Base-by-base conservation (phyloP, 2,888 invertebrate genomes). In the Metellina segmentata region DNA sequence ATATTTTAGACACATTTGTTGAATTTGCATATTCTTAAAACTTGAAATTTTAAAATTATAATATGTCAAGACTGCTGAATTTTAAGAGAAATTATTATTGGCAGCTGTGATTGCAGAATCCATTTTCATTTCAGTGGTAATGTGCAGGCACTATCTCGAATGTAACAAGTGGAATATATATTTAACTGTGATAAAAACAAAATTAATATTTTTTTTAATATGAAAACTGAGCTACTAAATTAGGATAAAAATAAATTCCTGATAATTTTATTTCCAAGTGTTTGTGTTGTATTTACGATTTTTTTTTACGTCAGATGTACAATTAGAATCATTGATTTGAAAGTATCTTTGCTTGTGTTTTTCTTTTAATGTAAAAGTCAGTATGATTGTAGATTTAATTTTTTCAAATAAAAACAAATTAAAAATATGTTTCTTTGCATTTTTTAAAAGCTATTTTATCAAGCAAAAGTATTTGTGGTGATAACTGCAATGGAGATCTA, bases 311-410 rank as follows among this genome's bases (percentile, higher is more conserved):
- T 75, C 11, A 20, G 9, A 53, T 85, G 16, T 83, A 20, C 51
- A 75, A 53, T 85, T 85, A 51, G n/a, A 20, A 61, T 53, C 53
- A 53, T 53, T 61, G 52, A 79, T 34, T 79, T 11, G 16, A 16
- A 34, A 61, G 19, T 79, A 34, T 79, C 20, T 79, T 53, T 61
- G 79, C 74, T 75, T 75, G 48, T 9, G 0, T 61, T 13, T 34
- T 34, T 34, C 34, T 34, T 34, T 34, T 34, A 82, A 9, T 61
- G 61, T 61, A 61, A 34, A 75, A 82, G 19, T 70, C n/a, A 20
- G 19, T 85, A 75, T 61, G 85, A 85, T 61, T 85, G 85, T 85
- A 85, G 85, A 85, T 85, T 83, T 20, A 85, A 85, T 20, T 75
- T 75, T 85, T 72, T 74, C n/a, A n/a, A 61, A 85, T 74, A 74